A percentile compares a stretch with the other conserved stretches of the same genome.
phyloP scores from a whole-genome alignment of 1,140 invertebrate species.

The Harlomillsia oculata region DNA sequence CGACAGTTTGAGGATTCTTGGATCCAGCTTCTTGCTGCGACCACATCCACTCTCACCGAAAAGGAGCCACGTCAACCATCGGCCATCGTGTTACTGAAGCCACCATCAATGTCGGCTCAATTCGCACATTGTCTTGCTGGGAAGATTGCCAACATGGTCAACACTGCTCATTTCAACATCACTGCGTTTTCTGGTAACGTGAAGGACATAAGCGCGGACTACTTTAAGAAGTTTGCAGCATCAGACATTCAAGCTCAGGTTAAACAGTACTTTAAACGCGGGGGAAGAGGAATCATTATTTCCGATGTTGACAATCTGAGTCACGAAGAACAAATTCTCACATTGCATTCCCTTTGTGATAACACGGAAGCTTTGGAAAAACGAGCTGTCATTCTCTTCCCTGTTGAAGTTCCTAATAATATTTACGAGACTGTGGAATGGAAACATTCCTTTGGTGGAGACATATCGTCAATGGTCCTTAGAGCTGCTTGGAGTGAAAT shows the following conservation, averaged over 20 bases:
- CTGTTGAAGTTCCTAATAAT: conserved; percentile 8
- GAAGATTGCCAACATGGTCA: conserved; percentile 1
- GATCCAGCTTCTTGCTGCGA: conserved; percentile 11
- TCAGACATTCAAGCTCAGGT: conserved; percentile 16
- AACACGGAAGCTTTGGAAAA: conserved; percentile 19
- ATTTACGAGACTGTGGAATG: conserved; percentile 3
- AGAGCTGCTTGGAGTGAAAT: conserved; percentile 5
- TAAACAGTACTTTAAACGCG: conserved; percentile 11
- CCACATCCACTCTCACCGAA: conserved; percentile 11
- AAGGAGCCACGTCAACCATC: conserved; percentile 18
- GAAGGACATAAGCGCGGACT: neutral
- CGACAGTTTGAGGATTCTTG: conserved; percentile 7
- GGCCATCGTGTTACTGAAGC: conserved; percentile 1
- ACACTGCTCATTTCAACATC: neutral
- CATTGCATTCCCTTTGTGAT: conserved; percentile 33
- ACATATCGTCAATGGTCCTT: conserved; percentile 7
- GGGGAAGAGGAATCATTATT: conserved; percentile 21
- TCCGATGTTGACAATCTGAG: conserved; percentile 14
- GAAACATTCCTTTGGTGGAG: neutral
- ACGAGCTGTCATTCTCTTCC: conserved; percentile 23
- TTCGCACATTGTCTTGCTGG: conserved; percentile 18
- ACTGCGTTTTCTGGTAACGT: neutral
- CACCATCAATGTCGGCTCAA: neutral
- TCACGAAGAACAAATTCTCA: conserved; percentile 4
- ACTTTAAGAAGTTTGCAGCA: conserved; percentile 4